Evolutionary conservation across 1,140 invertebrate species (phyloP).

Genomic region (Notospermus geniculatus): DNA sequence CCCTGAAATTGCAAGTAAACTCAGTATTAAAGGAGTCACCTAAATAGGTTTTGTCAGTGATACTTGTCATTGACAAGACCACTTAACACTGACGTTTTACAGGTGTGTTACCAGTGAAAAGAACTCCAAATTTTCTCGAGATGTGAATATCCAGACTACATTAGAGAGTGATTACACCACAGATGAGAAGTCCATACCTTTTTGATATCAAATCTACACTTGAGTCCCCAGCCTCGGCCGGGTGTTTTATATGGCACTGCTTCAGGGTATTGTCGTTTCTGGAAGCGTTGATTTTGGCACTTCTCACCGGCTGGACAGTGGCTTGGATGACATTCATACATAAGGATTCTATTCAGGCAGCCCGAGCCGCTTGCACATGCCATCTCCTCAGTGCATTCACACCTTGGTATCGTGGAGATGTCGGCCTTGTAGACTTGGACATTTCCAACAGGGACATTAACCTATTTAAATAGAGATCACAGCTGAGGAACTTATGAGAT

Average conservation of each 20-base stretch:
- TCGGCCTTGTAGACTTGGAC: conserved; percentile 66
- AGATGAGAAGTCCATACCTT: conserved; percentile 55
- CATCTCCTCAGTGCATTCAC: conserved; percentile 75
- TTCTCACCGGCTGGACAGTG: conserved; percentile 75
- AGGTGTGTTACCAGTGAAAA: no score
- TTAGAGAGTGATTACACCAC: no score
- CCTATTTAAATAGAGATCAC: conserved; percentile 64
- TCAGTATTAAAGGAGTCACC: no score
- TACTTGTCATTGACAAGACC: no score
- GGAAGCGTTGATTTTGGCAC: conserved; percentile 87
- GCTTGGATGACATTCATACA: conserved; percentile 82
- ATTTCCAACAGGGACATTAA: conserved; percentile 69
- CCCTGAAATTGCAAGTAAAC: conserved; percentile 57
- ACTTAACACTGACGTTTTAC: no score
- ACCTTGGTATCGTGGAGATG: conserved; percentile 67
- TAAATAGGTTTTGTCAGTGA: no score
- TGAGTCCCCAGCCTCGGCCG: conserved; percentile 83
- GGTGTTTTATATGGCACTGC: conserved; percentile 74
- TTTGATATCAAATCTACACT: conserved; percentile 69
- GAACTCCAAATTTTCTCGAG: no score
- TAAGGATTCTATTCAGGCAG: conserved; percentile 82
- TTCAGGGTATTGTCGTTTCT: conserved; percentile 75
- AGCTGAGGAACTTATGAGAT: no score
- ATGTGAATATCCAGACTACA: no score
- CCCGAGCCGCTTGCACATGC: conserved; percentile 81